phyloP scores from a whole-genome alignment of 2,113 vertebrate species.

The Phocoena sinus region DNA sequence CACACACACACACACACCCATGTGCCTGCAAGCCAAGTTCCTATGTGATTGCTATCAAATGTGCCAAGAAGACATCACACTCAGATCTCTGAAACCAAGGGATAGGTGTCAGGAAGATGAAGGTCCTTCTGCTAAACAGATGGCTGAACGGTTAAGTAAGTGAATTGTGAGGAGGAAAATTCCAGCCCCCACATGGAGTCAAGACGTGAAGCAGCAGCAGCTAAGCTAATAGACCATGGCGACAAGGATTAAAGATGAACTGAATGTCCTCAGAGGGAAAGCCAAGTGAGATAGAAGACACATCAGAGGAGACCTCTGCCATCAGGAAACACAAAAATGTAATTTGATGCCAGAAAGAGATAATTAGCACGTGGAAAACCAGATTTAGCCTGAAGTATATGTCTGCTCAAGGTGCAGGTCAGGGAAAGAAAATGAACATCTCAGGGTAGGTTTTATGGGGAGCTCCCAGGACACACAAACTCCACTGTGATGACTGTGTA shows the following conservation, averaged over 20 bases:
- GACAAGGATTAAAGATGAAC: background rate
- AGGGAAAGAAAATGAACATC: background rate
- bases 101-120: background rate
- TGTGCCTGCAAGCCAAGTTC: background rate
- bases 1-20: background rate
- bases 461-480: background rate
- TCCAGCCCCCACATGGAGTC: background rate
- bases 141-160: constrained; percentile 12
- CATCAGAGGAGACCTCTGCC: background rate
- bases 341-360: background rate
- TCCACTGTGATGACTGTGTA: background rate
- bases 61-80: background rate
- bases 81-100: background rate
- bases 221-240: background rate
- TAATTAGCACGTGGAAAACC: background rate
- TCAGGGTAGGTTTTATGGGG: background rate
- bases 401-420: background rate
- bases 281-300: background rate
- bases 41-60: background rate
- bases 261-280: background rate
- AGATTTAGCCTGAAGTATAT: background rate
- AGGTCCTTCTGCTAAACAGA: constrained; percentile 19
- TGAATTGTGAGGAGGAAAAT: constrained; percentile 11
- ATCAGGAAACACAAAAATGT: background rate
- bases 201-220: background rate